A percentile compares a stretch with the other conserved stretches of the same genome.
phyloP scores from a whole-genome alignment of 2,113 vertebrate genomes.

The Leptocoma aspasia region DNA sequence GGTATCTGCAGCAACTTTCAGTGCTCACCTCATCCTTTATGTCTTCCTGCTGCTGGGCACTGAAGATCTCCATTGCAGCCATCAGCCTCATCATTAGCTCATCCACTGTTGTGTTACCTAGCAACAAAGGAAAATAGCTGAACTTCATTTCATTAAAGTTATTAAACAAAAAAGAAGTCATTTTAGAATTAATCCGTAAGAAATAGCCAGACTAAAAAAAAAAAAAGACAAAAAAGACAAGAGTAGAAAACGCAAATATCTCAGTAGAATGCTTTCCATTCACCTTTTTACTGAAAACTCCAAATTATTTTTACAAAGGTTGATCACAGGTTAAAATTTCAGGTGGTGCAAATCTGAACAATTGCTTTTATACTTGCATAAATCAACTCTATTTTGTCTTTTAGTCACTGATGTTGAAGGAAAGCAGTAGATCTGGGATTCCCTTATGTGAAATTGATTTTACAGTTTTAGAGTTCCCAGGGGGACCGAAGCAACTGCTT shows the following conservation, averaged over 20 bases:
- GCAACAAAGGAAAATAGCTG: conserved; percentile 60
- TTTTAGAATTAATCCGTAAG: conserved; percentile 58
- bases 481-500: neutral
- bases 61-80: conserved; percentile 98
- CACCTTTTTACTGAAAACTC: conserved; percentile 10
- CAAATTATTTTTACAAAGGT: neutral
- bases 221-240: neutral
- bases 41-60: conserved; percentile 96
- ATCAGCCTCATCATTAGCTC: conserved; percentile 99
- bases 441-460: neutral
- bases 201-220: conserved; percentile 17
- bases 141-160: conserved; percentile 54
- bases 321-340: conserved; percentile 7
- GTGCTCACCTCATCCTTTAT: conserved; percentile 94
- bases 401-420: neutral
- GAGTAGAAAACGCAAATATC: conserved; percentile 33
- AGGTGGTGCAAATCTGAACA: neutral
- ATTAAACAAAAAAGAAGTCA: conserved; percentile 53
- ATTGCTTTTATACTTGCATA: neutral
- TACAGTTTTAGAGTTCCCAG: neutral
- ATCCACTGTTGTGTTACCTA: conserved; percentile 98
- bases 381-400: neutral
- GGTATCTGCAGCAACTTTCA: conserved; percentile 16
- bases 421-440: neutral
- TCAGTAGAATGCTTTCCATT: conserved; percentile 39